Base-by-base conservation (phyloP, 2,113 vertebrate genomes). In the Aramus guarauna region DNA sequence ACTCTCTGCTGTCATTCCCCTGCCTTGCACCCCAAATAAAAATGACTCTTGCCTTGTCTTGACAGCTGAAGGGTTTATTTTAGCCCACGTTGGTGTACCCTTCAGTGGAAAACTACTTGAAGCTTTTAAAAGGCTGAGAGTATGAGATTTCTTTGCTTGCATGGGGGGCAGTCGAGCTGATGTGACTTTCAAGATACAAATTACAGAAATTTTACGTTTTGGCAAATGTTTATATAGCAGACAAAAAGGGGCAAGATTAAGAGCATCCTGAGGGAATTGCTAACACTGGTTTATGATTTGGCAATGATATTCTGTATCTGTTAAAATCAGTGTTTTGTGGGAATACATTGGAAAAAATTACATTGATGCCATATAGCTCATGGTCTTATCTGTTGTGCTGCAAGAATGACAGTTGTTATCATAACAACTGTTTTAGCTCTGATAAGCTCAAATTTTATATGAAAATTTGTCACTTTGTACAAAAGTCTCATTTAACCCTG, bases 51-150 rank as follows among this genome's bases (percentile, higher is more conserved):
- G 56, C 66, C 59, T 95, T 81, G n/a, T 74, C 66, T 93, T 89
- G 92, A 59, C 72, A 94, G 85, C 62, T 93, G 69, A 82, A 85
- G 56, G 34, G 47, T 87, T 93, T 90, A 71, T 93, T 96, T 95
- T 90, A 91, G 64, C 68, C 84, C 37, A 12, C 0, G 2, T 41
- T 84, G 21, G 41, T 89, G 26, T 87, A 77, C 37, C 32, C 26
- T 81, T 90, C 69, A 37, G 64, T 71, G n/a, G 56, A 76, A 94
- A 87, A 59, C 41, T 71, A 62, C 68, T 71, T 89, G 37, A 69
- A 89, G 41, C 34, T 78, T 91, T 90, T 63, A 74, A 71, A 67
- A 88, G 15, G 29, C 67, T 78, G 72, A 66, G 36, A 19, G 36
- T 60, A 1, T 18, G 66, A 85, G 8, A 69, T 73, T 56, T 85